These are phyloP conservation scores for Protonemura montana DNA, from an alignment of 2,888 invertebrate genomes.

Conservation along the genomic window DNA sequence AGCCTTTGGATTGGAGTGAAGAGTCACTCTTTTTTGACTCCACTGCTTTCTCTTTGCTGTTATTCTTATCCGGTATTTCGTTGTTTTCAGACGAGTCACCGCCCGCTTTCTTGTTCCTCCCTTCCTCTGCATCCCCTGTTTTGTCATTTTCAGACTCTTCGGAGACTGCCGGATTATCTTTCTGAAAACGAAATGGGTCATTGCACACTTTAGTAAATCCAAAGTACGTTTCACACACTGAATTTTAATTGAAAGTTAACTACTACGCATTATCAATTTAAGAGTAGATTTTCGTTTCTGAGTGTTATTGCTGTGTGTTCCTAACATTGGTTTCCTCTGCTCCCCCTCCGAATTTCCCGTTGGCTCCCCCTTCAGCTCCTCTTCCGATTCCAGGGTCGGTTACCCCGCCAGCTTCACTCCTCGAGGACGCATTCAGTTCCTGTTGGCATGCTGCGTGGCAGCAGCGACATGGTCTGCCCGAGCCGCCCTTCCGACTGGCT, in stretches of 20 bases:
- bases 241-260: background rate
- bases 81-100: background rate
- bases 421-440: background rate
- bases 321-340: background rate
- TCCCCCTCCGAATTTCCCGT: background rate
- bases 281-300: too few species aligned
- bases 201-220: background rate
- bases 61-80: too few species aligned
- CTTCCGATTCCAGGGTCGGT: too few species aligned
- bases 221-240: background rate
- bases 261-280: too few species aligned
- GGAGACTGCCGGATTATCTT: background rate
- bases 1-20: too few species aligned
- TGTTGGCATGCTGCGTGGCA: background rate
- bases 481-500: background rate
- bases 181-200: background rate
- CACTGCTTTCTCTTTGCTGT: too few species aligned
- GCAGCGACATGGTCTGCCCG: background rate
- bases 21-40: too few species aligned
- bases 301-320: background rate
- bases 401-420: too few species aligned
- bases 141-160: background rate
- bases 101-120: too few species aligned
- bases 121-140: too few species aligned
- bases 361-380: background rate